Evolutionary conservation across 2,113 vertebrate genomes (phyloP), one percentile per base, ranked within the genome.

Genomic region (Haemorhous mexicanus): DNA sequence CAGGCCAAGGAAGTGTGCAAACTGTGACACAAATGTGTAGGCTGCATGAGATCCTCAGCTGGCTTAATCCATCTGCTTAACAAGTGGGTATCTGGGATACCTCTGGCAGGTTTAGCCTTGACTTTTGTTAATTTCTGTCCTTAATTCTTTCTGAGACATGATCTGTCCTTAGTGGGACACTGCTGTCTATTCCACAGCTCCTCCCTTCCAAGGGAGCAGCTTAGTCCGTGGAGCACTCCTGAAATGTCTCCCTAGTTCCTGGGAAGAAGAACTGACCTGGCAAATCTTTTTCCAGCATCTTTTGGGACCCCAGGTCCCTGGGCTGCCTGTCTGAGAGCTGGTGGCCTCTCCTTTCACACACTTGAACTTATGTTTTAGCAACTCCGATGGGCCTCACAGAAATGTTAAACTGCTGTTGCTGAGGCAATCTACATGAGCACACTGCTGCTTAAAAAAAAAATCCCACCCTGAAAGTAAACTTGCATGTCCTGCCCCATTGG

Each of bases 401-500:
- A 68, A 21, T 10, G 55, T 49, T 64, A 8, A 68, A 44, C 23
- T 63, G 35, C 74, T 83, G 16, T 35, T 83, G 13, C 74, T 62
- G 53, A 16, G 32, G 76, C 73, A 74, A 70, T 74, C 59, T 67
- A 4, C 28, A 59, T 5, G 10, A 90, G 73, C 33, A 39, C 16
- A 35, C 41, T 24, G 44, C 27, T 35, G 4, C 53, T 69, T 62
- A 30, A 39, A 33, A 26, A 49, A n/a, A 52, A 53, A 55, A 90
- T 92, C 61, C 89, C 96, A 87, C 94, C 94, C 77, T 94, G 66
- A 94, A 94, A 94, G 93, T 94, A 95, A 97, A 96, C 84, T 76
- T 41, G 28, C 53, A 22, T 13, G 33, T 86, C 76, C 83, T 96
- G 86, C 76, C 83, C 35, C 44, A 6, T 2, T 24, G 47, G 72